These are phyloP conservation scores for Allophyes oxyacanthae DNA, from an alignment of 2,888 invertebrate species.

Conservation along the genomic window DNA sequence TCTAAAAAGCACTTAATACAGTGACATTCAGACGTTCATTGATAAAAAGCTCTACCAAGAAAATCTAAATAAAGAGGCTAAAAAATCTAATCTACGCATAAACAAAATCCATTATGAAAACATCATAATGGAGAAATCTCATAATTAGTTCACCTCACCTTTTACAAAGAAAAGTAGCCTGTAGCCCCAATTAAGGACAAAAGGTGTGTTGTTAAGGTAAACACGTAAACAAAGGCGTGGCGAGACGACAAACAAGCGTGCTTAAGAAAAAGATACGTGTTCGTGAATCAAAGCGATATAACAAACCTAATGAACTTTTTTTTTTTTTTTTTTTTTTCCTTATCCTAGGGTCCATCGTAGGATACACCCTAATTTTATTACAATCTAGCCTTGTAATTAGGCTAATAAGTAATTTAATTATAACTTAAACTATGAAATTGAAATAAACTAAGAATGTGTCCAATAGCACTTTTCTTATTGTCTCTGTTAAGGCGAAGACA, in stretches of 20 bases:
- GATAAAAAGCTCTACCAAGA: no score
- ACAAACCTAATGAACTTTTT: conserved; percentile 6
- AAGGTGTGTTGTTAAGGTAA: conserved; percentile 30
- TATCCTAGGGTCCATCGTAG: no score
- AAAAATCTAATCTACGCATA: conserved; percentile 16
- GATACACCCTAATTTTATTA: no score
- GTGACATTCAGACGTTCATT: no score
- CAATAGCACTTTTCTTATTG: no score
- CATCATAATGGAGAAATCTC: conserved; percentile 22
- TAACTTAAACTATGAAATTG: no score
- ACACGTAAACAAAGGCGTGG: conserved; percentile 36
- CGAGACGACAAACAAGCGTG: conserved; percentile 22
- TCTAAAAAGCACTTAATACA: no score
- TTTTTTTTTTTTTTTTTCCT: no score
- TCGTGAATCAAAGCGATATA: conserved; percentile 21
- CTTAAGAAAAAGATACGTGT: conserved; percentile 36
- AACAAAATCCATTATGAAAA: conserved; percentile 18
- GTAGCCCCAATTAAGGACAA: conserved; percentile 21
- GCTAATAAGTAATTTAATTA: no score
- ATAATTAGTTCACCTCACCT: conserved; percentile 31
- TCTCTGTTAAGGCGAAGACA: no score
- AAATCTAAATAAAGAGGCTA: conserved; percentile 13
- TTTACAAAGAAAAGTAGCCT: conserved; percentile 26
- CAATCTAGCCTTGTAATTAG: no score
- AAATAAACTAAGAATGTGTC: no score